Percentiles rank a stretch among this genome's conserved stretches.
These are phyloP conservation scores for Tenodera sinensis DNA, from an alignment of 2,888 invertebrate species.

Conservation along the genomic window DNA sequence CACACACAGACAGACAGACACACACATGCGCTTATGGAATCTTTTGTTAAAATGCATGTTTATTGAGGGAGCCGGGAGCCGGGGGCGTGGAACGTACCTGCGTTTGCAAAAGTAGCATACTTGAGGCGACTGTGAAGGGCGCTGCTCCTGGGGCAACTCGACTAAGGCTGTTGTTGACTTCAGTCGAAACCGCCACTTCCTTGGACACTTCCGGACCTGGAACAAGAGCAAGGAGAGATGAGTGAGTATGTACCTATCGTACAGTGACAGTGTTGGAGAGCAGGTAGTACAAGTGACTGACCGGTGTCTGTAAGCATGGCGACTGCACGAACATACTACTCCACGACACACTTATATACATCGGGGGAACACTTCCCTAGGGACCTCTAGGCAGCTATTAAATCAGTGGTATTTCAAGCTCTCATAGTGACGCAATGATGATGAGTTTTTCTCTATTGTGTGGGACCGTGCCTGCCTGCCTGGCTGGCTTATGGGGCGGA, in stretches of 20 bases:
- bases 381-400: conserved; percentile 27
- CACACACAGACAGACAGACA: too few relatives aligned
- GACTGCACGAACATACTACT: not conserved
- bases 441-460: conserved; percentile 27
- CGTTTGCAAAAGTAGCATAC: conserved; percentile 92
- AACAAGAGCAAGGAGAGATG: not conserved
- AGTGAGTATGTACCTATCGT: too few relatives aligned
- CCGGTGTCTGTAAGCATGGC: conserved; percentile 27
- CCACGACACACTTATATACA: conserved; percentile 14
- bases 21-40: too few relatives aligned
- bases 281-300: conserved; percentile 21
- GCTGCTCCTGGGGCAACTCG: conserved; percentile 39
- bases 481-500: conserved; percentile 23
- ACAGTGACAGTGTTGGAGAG: too few relatives aligned
- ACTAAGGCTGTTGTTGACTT: conserved; percentile 16
- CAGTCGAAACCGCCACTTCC: conserved; percentile 43
- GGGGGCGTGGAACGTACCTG: too few relatives aligned
- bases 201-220: conserved; percentile 32
- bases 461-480: not conserved
- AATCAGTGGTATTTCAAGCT: conserved; percentile 32
- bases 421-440: conserved; percentile 21
- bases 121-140: conserved; percentile 60
- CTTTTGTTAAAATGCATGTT: too few relatives aligned
- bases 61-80: too few relatives aligned
- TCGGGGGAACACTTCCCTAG: conserved; percentile 21